phyloP scores from a whole-genome alignment of 2,113 vertebrate species.

The Cricetomys ansorgei region DNA sequence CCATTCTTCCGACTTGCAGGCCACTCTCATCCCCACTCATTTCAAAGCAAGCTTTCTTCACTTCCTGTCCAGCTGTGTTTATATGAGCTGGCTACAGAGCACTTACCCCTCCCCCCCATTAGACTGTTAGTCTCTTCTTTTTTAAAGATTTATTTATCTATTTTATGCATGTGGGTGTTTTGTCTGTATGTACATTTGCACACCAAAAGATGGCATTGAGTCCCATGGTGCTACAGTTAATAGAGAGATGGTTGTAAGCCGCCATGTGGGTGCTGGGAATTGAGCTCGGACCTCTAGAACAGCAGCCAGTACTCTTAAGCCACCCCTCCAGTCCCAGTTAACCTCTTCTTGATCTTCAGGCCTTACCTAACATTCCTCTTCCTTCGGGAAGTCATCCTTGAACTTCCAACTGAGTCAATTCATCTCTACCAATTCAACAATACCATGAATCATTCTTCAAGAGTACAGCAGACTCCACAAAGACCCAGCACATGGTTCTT shows the following conservation, averaged over 20 bases:
- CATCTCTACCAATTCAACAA: not conserved
- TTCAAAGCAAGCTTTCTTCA: not conserved
- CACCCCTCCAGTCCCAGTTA: too few relatives aligned
- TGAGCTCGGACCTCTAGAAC: too few relatives aligned
- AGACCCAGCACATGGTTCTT: not conserved
- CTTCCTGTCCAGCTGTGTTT: not conserved
- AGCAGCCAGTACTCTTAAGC: too few relatives aligned
- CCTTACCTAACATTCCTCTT: constrained; percentile 9
- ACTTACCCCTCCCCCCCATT: not conserved
- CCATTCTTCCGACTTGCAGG: not conserved
- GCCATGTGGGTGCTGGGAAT: too few relatives aligned
- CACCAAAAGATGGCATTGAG: too few relatives aligned
- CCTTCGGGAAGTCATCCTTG: not conserved
- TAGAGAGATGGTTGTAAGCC: too few relatives aligned
- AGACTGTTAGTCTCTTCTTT: not conserved
- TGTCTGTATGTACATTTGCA: too few relatives aligned
- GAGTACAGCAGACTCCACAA: not conserved
- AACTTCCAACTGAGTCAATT: not conserved
- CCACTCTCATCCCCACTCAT: not conserved
- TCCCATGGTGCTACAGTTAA: too few relatives aligned
- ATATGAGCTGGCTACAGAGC: not conserved
- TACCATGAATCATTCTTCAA: not conserved
- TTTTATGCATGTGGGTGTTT: too few relatives aligned
- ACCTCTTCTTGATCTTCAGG: not conserved
- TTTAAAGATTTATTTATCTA: too few relatives aligned